Evolutionary conservation across 2,113 vertebrate species (phyloP).

Genomic region (Zosterops hypoxanthus): DNA sequence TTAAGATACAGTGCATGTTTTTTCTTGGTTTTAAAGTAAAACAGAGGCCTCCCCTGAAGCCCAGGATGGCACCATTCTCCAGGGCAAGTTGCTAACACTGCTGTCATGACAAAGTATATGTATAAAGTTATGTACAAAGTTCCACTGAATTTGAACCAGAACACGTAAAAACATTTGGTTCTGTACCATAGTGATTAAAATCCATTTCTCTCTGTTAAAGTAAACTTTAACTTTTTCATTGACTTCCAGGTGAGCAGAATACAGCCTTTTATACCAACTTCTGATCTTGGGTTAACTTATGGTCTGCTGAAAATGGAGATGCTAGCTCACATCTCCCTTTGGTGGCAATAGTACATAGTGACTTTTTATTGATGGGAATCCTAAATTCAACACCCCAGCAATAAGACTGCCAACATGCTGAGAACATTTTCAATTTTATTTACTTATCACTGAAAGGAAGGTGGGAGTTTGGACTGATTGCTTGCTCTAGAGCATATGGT

Average conservation of each 20-base stretch:
- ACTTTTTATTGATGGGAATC: not conserved
- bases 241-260: not conserved
- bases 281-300: not conserved
- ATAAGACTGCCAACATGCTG: not conserved
- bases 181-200: not conserved
- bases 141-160: not conserved
- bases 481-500: not conserved
- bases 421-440: not conserved
- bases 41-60: not conserved
- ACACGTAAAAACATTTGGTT: not conserved
- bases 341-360: not conserved
- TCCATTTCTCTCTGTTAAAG: not conserved
- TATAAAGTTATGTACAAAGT: not conserved
- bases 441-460: not conserved
- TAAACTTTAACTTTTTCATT: not conserved
- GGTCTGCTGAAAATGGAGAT: not conserved
- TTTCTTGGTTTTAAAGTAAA: not conserved
- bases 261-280: not conserved
- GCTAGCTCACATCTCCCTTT: not conserved
- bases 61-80: not conserved
- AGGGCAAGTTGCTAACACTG: fast-evolving
- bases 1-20: not conserved
- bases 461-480: not conserved
- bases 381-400: not conserved
- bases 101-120: fast-evolving